Evolutionary conservation across 2,113 vertebrate species (phyloP), one percentile per base, ranked within the genome.

Genomic region (Myotis davidii): DNA sequence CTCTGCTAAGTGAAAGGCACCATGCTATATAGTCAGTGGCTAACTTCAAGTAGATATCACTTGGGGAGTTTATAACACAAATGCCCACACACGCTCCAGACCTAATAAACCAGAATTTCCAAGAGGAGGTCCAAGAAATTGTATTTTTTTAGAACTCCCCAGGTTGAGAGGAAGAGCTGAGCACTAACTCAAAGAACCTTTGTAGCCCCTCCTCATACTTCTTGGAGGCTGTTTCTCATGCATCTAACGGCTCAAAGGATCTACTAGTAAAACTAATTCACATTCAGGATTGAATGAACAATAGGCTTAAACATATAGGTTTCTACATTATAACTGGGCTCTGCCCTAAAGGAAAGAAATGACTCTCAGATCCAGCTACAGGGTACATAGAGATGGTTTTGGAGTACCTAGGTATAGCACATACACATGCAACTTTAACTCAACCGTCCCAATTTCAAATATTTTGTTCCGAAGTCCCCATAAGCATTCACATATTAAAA

Each of bases 311-410:
- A 10, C n/a, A 76, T 29, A 42, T 11, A 90, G 6, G 37, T 85
- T 64, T n/a, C 72, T 84, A 29, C n/a, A 83, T 95, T 88, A 82
- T 84, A 81, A 85, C 34, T 86, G 32, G 32, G 78, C 14, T 85
- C 82, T 73, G 45, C 11, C 21, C 39, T 88, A 77, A 65, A 93
- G 64, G 18, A 79, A 90, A 92, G 8, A 78, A 81, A 85, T 21
- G 14, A 48, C 32, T 56, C 27, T 65, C 42, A 45, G 86, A 84
- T 37, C 10, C 11, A 52, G 64, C 42, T 74, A 52, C 2, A 76
- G 29, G 8, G 8, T 65, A 50, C 32, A 16, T 45, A 21, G 54
- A 83, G 52, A 65, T 23, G 29, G 23, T 82, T 69, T 92, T 42
- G 78, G 48, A 90, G 39, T 91, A 69, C 67, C 56, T 2, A 92